Conservation (phyloP, 92 coral and sea anemone species). For the Meandrina meandrites region DNA sequence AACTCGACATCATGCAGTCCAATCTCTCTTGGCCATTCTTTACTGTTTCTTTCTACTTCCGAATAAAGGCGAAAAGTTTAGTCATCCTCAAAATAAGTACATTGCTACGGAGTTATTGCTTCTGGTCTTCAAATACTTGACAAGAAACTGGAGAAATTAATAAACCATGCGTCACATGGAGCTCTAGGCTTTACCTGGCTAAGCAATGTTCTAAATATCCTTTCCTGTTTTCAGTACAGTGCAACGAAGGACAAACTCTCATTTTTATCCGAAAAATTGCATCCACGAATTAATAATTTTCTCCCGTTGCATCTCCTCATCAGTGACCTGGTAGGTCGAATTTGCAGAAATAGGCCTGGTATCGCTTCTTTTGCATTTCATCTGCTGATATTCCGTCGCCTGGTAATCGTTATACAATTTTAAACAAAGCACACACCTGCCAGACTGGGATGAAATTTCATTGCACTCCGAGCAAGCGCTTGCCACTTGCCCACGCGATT, state of each 20-base stretch:
- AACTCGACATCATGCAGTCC: too few species aligned
- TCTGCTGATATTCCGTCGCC: not conserved
- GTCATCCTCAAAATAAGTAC: too few species aligned
- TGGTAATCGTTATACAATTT: not conserved
- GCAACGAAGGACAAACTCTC: not conserved
- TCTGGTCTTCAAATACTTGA: too few species aligned
- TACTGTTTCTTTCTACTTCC: too few species aligned
- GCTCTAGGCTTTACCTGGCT: not conserved
- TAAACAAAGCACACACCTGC: not conserved
- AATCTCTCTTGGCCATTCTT: too few species aligned
- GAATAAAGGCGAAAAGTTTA: too few species aligned
- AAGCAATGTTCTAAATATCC: not conserved
- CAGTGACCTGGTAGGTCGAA: not conserved
- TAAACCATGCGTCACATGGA: not conserved
- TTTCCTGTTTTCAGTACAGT: not conserved
- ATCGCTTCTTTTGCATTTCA: not conserved
- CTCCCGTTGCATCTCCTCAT: constrained; percentile 51
- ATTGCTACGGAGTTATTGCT: too few species aligned
- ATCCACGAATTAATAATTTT: constrained; percentile 70
- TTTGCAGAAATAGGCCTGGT: not conserved
- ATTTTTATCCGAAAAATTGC: constrained; percentile 71
- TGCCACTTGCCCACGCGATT: not conserved
- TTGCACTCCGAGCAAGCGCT: not conserved
- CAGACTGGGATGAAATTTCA: not conserved
- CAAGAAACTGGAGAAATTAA: not conserved